Base-by-base conservation (phyloP, 2,113 vertebrate genomes). In the Alligator sinensis region DNA sequence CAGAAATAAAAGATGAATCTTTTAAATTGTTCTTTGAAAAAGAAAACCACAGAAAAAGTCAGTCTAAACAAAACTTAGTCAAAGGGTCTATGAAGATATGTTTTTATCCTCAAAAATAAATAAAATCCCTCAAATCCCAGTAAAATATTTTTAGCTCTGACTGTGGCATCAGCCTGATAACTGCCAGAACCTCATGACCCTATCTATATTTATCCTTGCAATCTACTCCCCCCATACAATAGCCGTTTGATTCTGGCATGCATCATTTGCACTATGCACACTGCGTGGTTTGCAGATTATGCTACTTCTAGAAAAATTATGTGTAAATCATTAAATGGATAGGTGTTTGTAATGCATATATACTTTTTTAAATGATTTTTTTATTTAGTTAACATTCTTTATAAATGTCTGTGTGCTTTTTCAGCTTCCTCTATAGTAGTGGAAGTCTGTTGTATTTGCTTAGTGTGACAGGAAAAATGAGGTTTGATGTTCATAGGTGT, bases 171-270 rank as follows among this genome's bases (percentile, higher is more conserved):
- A 90, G 85, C 70, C 81, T 47, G 82, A 68, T 30, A 66, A 66
- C 28, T 18, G 64, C n/a, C 17, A 30, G 27, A 68, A 68, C 28
- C 64, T 61, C 60, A 22, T 97, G 86, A 95, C 92, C 91, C 94
- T 77, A 91, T 82, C 88, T 77, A 74, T 90, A 63, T 93, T 19
- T 96, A 86, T 93, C 94, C 80, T 76, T 95, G 72, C 84, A 93
- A 93, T 12, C 93, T 76, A 60, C 4, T 1, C 96, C 92, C 80
- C 47, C 47, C 0, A 0, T 87, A 34, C 0, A 4, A 63, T 87
- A 90, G 54, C 63, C 60, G 58, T 94, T 86, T 96, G 90, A 91
- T 64, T 87, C 77, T 10, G 3, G 74, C 47, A 47, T 47, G 9
- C 47, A 79, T 96, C 88, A 93, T 77, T 96, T 94, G 90, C 77